phyloP scores from a whole-genome alignment of 1,140 invertebrate species.

The Drosophila saltans region DNA sequence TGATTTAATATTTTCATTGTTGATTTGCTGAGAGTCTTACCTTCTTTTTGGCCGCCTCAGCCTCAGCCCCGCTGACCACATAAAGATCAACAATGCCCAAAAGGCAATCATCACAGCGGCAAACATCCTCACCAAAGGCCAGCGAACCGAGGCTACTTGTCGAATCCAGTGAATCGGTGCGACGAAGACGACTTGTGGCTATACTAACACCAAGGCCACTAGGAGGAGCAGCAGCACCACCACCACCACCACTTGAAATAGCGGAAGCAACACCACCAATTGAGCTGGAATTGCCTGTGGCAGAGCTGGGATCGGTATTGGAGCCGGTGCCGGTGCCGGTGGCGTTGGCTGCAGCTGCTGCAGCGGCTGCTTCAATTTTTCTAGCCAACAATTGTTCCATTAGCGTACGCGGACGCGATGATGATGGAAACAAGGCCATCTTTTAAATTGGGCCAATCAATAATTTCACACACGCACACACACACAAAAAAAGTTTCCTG shows the following conservation, averaged over 20 bases:
- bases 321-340: not conserved
- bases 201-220: conserved; percentile 3
- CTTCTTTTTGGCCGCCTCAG: conserved; percentile 88
- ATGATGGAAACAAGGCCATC: conserved; percentile 83
- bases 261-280: not conserved
- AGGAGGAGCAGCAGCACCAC: conserved; percentile 85
- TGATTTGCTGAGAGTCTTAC: conserved; percentile 75
- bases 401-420: conserved; percentile 86
- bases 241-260: not conserved
- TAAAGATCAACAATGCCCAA: conserved; percentile 91
- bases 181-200: conserved; percentile 84
- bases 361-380: conserved; percentile 84
- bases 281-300: conserved; percentile 86
- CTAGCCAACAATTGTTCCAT: conserved; percentile 85
- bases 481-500: conserved; percentile 58
- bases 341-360: conserved; percentile 82
- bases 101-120: conserved; percentile 92
- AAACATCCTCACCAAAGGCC: conserved; percentile 87
- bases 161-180: conserved; percentile 91
- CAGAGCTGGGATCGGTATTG: conserved; percentile 84
- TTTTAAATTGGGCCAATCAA: not conserved
- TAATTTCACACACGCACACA: not conserved
- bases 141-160: conserved; percentile 89
- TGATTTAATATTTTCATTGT: too few species aligned
- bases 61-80: conserved; percentile 85